Conservation (phyloP, 2,113 vertebrate genomes). For the Petroica traversi region DNA sequence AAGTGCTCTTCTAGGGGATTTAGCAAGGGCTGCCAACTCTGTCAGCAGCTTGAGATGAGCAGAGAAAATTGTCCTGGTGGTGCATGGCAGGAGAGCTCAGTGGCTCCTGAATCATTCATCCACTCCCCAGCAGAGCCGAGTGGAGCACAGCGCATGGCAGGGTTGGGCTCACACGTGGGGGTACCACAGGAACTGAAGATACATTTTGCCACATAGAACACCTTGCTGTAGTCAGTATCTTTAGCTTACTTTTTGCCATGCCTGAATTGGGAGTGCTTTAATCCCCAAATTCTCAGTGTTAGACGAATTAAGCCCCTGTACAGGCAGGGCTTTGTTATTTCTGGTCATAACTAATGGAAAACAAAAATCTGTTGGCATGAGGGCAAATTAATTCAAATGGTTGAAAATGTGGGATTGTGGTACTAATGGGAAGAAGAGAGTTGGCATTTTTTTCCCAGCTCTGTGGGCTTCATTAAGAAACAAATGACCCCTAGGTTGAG, state of each 20-base stretch:
- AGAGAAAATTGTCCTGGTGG: background rate
- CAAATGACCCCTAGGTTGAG: background rate
- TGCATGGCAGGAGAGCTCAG: background rate
- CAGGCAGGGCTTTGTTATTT: background rate
- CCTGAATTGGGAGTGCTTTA: background rate
- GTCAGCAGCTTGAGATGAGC: background rate
- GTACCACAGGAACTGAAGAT: background rate
- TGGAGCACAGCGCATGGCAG: background rate
- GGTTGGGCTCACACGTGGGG: rapidly evolving
- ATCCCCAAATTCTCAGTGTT: background rate
- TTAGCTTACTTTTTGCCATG: background rate
- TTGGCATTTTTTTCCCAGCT: background rate
- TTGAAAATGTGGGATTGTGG: background rate
- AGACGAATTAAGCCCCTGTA: background rate
- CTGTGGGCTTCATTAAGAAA: background rate
- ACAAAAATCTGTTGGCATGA: background rate
- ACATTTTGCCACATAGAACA: background rate
- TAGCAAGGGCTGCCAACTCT: background rate
- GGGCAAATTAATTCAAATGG: background rate
- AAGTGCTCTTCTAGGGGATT: background rate
- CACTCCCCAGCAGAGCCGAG: rapidly evolving
- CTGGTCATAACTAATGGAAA: background rate
- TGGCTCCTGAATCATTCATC: background rate
- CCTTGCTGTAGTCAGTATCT: background rate
- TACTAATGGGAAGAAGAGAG: background rate